phyloP scores from a whole-genome alignment of 2,888 invertebrate species.

The Cosmorhoe ocellata region DNA sequence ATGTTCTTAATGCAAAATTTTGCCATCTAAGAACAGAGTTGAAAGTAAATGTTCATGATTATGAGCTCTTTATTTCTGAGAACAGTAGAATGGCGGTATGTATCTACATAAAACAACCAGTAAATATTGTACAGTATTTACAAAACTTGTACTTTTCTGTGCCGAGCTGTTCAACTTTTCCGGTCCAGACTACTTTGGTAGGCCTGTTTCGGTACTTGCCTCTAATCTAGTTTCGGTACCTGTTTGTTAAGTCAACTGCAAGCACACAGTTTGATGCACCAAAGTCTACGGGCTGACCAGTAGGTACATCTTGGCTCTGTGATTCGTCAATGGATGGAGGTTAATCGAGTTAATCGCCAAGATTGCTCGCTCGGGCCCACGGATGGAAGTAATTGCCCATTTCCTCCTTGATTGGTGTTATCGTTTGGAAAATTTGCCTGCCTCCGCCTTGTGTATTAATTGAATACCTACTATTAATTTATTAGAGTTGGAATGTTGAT shows the following conservation, averaged over 20 bases:
- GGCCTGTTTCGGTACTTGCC: constrained; percentile 8
- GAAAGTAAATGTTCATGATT: constrained; percentile 47
- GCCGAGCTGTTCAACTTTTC: constrained; percentile 3
- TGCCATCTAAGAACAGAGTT: too few relatives aligned
- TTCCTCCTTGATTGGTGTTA: constrained; percentile 52
- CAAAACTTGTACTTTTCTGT: constrained; percentile 13
- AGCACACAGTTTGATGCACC: constrained; percentile 21
- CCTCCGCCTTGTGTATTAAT: constrained; percentile 5
- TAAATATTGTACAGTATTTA: neutral
- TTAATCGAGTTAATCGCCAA: constrained; percentile 57
- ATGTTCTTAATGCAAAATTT: constrained; percentile 4
- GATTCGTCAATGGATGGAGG: constrained; percentile 38
- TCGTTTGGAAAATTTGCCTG: constrained; percentile 34
- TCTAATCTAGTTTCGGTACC: constrained; percentile 23
- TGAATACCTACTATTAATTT: constrained; percentile 2
- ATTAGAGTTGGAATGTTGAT: neutral
- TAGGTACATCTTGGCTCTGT: constrained; percentile 9
- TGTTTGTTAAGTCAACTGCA: constrained; percentile 18
- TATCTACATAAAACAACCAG: constrained; percentile 2
- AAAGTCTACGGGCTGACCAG: constrained; percentile 7
- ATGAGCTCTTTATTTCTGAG: constrained; percentile 35
- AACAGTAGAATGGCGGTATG: constrained; percentile 22
- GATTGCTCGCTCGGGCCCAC: constrained; percentile 39
- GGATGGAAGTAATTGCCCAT: constrained; percentile 49
- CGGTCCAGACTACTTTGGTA: constrained; percentile 4